Evolutionary conservation across 2,888 invertebrate species (phyloP), one percentile per base, ranked within the genome.

Genomic region (Phoronis australis): DNA sequence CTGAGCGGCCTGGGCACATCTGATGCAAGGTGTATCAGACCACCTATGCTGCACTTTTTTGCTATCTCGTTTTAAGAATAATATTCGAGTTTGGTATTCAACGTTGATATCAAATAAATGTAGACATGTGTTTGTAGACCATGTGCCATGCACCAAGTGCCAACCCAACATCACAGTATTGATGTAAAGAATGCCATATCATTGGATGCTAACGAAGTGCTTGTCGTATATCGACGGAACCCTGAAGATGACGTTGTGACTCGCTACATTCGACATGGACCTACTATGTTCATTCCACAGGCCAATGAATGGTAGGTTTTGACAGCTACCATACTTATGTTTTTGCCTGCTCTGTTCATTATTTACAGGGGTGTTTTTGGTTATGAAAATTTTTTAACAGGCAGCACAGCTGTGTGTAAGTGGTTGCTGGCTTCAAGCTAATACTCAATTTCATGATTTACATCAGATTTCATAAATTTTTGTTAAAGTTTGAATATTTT

Each of bases 301-400:
- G 63, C 70, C 12, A 65, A 66, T 62, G 72, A 73, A 61, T 73
- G 73, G 73, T 69, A 51, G 45, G 59, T 42, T 37, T n/a, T n/a
- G n/a, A n/a, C n/a, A n/a, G n/a, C n/a, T n/a, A n/a, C n/a, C n/a
- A n/a, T n/a, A n/a, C n/a, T n/a, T n/a, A n/a, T n/a, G n/a, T n/a
- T n/a, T n/a, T n/a, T n/a, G n/a, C n/a, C n/a, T n/a, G n/a, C n/a
- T 38, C 15, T 38, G 38, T 38, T 38, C 15, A 38, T 18, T 4
- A 6, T 21, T 38, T 5, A 38, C 4, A 15, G 38, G 15, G 35
- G 15, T 35, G 9, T 12, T 12, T 35, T 15, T 35, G 35, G 35
- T 9, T 35, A 12, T 9, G 15, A 9, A 35, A 15, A 35, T 35
- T 35, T 35, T 35, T 35, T n/a, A n/a, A n/a, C n/a, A n/a, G n/a